Percentiles rank a stretch among this genome's conserved stretches.
Evolutionary conservation across 2,888 invertebrate species (phyloP).

Genomic region (Idaea straminata): DNA sequence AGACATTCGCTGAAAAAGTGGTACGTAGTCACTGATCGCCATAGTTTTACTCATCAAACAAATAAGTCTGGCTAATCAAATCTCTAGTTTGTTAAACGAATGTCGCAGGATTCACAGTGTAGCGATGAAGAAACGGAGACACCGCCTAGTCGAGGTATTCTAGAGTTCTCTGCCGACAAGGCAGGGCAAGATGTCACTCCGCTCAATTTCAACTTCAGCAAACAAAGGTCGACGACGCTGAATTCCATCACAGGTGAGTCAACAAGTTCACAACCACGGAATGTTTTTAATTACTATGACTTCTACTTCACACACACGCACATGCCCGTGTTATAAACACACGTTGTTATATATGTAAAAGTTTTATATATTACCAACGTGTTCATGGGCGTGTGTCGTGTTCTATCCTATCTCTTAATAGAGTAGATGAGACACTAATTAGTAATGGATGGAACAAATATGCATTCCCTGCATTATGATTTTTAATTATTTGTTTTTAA

Average conservation of each 20-base stretch:
- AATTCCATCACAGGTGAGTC: conserved; percentile 86
- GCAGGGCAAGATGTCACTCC: conserved; percentile 94
- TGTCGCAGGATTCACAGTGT: conserved; percentile 70
- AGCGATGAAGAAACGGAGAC: conserved; percentile 76
- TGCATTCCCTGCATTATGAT: conserved; percentile 55
- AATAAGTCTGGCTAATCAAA: not conserved
- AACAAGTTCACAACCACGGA: conserved; percentile 24
- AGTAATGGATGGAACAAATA: conserved; percentile 54
- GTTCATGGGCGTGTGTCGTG: conserved; percentile 40
- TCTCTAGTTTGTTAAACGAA: not conserved
- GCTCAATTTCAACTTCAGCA: conserved; percentile 88
- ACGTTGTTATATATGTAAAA: too few relatives aligned
- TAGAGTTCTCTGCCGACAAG: conserved; percentile 92
- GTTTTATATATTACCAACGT: too few relatives aligned
- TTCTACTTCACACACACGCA: conserved; percentile 33
- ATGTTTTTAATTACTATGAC: conserved; percentile 37
- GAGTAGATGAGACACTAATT: conserved; percentile 64
- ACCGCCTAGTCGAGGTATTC: conserved; percentile 83
- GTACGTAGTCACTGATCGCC: conserved; percentile 32
- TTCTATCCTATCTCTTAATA: conserved; percentile 44
- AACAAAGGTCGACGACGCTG: conserved; percentile 84
- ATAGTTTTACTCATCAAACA: conserved; percentile 6
- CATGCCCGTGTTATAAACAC: conserved; percentile 32
- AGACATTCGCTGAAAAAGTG: conserved; percentile 75
- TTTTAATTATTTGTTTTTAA: conserved; percentile 30